Evolutionary conservation across 2,113 vertebrate species (phyloP), one percentile per base, ranked within the genome.

Genomic region (Eidolon helvum): DNA sequence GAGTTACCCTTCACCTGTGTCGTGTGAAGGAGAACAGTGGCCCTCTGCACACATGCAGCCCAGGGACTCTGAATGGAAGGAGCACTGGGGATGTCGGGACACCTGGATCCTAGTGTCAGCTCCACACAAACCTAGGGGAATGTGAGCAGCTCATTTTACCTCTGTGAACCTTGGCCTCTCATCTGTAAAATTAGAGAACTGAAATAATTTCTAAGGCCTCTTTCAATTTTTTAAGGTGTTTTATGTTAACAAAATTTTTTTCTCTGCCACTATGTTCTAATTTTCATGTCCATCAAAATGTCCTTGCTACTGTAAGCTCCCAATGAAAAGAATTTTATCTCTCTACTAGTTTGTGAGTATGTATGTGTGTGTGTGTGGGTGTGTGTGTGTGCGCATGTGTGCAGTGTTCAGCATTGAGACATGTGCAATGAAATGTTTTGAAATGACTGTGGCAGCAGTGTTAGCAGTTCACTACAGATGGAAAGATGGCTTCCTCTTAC

Each of bases 271-370:
- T 92, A n/a, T 50, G 4, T 66, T 86, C 66, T 95, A 88, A 90
- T 85, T 96, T 95, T 87, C 22, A n/a, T 24, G 30, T 90, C 91
- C 40, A 92, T 90, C 88, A 95, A 78, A 95, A 94, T 40, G 50
- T 22, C 91, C 75, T 94, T 84, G 87, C 87, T 74, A 50, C 35
- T 33, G n/a, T 85, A 19, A 96, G 63, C n/a, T 95, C 80, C 48
- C 84, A 57, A n/a, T 26, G 65, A 94, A 87, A 85, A n/a, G 55
- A 53, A 71, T 57, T 40, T 85, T 90, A 33, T 92, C 79, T 94
- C 24, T 40, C 40, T 40, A 12, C 53, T 2, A 21, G 65, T 45
- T 84, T 66, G 48, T 88, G 50, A 50, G 50, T 50, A 3, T 50
- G 48, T 50, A 3, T 50, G 48, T 50, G 45, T 48, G 10, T 48